phyloP scores from a whole-genome alignment of 2,113 vertebrate genomes.

The Gopherus evgoodei region DNA sequence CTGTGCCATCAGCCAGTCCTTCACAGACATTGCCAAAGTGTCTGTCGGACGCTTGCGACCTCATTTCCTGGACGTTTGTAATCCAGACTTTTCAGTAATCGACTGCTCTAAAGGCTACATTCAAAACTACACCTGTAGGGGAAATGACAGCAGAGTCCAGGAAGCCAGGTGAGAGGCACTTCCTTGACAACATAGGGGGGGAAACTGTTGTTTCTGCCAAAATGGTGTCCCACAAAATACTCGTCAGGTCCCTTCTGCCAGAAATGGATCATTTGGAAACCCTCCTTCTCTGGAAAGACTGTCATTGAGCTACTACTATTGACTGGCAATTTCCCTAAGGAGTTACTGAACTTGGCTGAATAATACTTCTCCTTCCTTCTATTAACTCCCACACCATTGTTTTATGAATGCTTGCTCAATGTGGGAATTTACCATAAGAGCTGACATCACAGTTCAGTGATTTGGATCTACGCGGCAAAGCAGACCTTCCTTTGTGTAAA shows the following conservation, averaged over 20 bases:
- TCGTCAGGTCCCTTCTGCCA: neutral
- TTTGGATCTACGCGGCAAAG: neutral
- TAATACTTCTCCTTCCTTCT: slow-evolving; percentile 42
- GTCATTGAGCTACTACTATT: neutral
- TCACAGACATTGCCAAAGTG: slow-evolving; percentile 99
- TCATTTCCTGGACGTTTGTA: slow-evolving; percentile 92
- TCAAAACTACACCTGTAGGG: slow-evolving; percentile 88
- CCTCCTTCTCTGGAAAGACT: neutral
- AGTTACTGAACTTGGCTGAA: neutral
- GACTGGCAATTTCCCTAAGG: neutral
- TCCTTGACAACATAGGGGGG: neutral
- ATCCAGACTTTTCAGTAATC: slow-evolving; percentile 87
- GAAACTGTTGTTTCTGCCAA: accelerated
- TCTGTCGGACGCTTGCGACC: slow-evolving; percentile 97
- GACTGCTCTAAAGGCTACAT: slow-evolving; percentile 93
- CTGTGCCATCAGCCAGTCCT: slow-evolving; percentile 97
- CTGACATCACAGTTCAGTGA: neutral
- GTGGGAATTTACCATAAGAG: slow-evolving; percentile 17
- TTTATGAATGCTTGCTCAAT: neutral
- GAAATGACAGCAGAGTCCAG: slow-evolving; percentile 85
- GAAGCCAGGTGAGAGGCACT: slow-evolving; percentile 89
- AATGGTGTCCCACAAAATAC: accelerated
- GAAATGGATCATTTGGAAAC: accelerated
- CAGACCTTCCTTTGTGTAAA: accelerated
- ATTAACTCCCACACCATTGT: slow-evolving; percentile 30